Percentiles rank a stretch among this genome's conserved stretches.
These are phyloP conservation scores for Corythucha ciliata DNA, from an alignment of 2,888 invertebrate genomes.

Conservation along the genomic window DNA sequence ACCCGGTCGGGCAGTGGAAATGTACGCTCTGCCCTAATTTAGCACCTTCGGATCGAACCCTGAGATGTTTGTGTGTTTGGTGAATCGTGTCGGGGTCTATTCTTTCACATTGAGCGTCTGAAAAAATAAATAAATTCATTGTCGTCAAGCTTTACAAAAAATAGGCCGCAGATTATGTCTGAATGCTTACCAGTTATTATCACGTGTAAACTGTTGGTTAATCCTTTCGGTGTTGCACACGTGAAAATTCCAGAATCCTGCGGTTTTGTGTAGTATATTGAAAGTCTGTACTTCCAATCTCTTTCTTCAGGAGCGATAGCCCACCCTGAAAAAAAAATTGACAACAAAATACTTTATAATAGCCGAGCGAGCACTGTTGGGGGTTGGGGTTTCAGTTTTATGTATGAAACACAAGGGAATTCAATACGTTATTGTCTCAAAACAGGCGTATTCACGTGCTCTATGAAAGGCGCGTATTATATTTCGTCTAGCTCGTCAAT, in stretches of 20 bases:
- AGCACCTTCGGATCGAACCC: constrained; percentile 61
- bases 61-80: constrained; percentile 43
- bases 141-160: neutral
- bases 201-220: constrained; percentile 63
- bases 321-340: constrained; percentile 51
- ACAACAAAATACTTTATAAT: neutral
- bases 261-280: constrained; percentile 70
- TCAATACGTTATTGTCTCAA: too few species aligned
- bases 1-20: constrained; percentile 73
- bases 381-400: too few species aligned
- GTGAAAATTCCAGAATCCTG: constrained; percentile 77
- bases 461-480: too few species aligned
- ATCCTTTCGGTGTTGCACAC: constrained; percentile 70
- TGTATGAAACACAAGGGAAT: too few species aligned
- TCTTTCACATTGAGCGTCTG: constrained; percentile 43
- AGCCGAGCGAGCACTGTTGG: neutral
- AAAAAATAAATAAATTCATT: constrained; percentile 6
- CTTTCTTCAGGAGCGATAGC: constrained; percentile 63
- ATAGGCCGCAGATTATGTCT: neutral
- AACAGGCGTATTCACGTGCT: too few species aligned
- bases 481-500: too few species aligned
- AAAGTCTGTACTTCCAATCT: constrained; percentile 70
- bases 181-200: constrained; percentile 71
- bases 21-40: constrained; percentile 65
- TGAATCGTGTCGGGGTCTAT: constrained; percentile 32